Evolutionary conservation across 2,888 invertebrate species (phyloP).

Genomic region (Patella ulyssiponensis): DNA sequence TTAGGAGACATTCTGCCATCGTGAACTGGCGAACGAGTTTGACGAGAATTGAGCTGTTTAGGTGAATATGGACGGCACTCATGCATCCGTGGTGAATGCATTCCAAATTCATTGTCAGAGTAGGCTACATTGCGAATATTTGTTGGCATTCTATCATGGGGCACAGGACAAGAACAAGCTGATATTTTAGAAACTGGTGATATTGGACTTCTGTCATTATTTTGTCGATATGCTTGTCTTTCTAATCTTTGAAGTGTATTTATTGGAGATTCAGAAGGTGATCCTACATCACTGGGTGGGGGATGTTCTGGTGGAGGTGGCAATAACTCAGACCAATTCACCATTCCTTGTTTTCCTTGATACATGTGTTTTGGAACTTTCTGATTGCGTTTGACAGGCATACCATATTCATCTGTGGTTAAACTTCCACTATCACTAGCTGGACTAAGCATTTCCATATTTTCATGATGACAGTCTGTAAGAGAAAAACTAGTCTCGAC

Average conservation of each 20-base stretch:
- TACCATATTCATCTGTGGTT: conserved; percentile 64
- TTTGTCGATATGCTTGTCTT: conserved; percentile 27
- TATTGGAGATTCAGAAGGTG: conserved; percentile 58
- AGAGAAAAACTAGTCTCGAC: background rate
- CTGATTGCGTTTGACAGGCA: conserved; percentile 56
- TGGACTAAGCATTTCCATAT: conserved; percentile 59
- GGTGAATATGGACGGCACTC: conserved; percentile 51
- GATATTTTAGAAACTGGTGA: conserved; percentile 65
- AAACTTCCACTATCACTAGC: conserved; percentile 64
- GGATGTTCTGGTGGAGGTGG: conserved; percentile 73
- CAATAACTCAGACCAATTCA: conserved; percentile 70
- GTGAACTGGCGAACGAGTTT: conserved; percentile 43
- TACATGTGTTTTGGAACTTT: conserved; percentile 41
- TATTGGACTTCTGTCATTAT: conserved; percentile 53
- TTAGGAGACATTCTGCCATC: conserved; percentile 23
- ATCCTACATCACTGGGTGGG: conserved; percentile 69
- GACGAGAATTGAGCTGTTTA: conserved; percentile 46
- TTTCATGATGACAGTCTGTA: conserved; percentile 47
- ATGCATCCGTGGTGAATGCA: conserved; percentile 34
- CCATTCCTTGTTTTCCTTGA: conserved; percentile 62
- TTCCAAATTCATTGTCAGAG: conserved; percentile 58
- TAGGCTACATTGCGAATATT: conserved; percentile 51
- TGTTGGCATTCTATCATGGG: conserved; percentile 48
- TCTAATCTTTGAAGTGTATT: conserved; percentile 36
- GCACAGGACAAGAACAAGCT: conserved; percentile 63